phyloP scores from a whole-genome alignment of 1,140 invertebrate species.

The Leptopilina clavipes region DNA sequence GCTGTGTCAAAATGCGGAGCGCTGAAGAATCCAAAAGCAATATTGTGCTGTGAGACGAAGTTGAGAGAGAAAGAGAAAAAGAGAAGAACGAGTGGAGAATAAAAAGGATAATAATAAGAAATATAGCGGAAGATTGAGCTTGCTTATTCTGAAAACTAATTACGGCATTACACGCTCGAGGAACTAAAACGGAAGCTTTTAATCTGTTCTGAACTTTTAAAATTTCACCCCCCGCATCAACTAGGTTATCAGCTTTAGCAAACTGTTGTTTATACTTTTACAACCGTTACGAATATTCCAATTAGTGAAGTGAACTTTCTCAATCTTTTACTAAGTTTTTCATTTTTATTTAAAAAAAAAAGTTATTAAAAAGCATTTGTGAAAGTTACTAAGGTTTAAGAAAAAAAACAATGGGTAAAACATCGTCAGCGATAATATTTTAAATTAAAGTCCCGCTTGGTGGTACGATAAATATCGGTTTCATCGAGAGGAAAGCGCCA shows the following conservation, averaged over 20 bases:
- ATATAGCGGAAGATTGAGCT: slow-evolving; percentile 52
- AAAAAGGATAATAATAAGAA: slow-evolving; percentile 47
- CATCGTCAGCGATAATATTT: slow-evolving; percentile 60
- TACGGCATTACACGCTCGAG: slow-evolving; percentile 35
- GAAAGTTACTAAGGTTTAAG: neutral
- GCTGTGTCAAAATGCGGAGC: slow-evolving; percentile 64
- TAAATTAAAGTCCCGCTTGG: slow-evolving; percentile 60
- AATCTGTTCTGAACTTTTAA: slow-evolving; percentile 31
- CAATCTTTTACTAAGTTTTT: neutral
- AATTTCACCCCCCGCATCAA: slow-evolving; percentile 28
- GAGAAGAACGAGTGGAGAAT: slow-evolving; percentile 37
- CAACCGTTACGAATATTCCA: slow-evolving; percentile 28
- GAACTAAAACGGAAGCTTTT: slow-evolving; percentile 34
- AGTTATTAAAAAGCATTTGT: neutral
- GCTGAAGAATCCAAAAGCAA: slow-evolving; percentile 66
- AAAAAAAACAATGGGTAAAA: slow-evolving; percentile 45
- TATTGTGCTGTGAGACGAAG: slow-evolving; percentile 57
- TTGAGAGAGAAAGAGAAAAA: slow-evolving; percentile 52
- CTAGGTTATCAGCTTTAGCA: slow-evolving; percentile 19
- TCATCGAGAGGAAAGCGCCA: slow-evolving; percentile 61
- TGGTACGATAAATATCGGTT: slow-evolving; percentile 61
- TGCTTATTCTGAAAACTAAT: slow-evolving; percentile 44
- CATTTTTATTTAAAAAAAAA: neutral
- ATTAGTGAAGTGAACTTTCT: slow-evolving; percentile 20
- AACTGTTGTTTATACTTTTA: slow-evolving; percentile 27